These are phyloP conservation scores for Lagopus muta DNA, from an alignment of 2,113 vertebrate species.

Conservation along the genomic window DNA sequence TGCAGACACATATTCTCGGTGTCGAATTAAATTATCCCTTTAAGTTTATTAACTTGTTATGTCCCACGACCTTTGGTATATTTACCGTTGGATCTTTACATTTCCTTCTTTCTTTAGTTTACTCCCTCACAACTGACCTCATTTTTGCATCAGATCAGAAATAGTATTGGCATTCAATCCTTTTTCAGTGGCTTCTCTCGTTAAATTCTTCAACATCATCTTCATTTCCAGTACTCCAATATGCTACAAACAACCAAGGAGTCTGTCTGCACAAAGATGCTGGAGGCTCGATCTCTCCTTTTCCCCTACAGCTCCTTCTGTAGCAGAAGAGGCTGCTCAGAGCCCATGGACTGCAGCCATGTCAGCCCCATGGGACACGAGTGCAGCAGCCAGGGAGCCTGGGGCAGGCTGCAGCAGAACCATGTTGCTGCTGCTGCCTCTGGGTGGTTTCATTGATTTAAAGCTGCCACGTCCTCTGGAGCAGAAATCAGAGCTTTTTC, in stretches of 20 bases:
- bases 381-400: neutral
- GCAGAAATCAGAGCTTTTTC: neutral
- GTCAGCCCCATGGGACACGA: neutral
- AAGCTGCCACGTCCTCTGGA: neutral
- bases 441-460: neutral
- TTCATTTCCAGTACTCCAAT: neutral
- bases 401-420: neutral
- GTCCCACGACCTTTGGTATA: slow-evolving; percentile 31
- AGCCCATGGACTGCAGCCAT: neutral
- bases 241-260: neutral
- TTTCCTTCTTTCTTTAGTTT: neutral
- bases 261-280: neutral
- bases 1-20: neutral
- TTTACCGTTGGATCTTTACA: slow-evolving; percentile 43
- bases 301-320: neutral
- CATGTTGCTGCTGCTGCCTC: neutral
- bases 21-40: slow-evolving; percentile 32
- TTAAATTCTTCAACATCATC: neutral
- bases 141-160: neutral
- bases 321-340: neutral
- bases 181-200: neutral
- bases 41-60: slow-evolving; percentile 55
- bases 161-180: neutral
- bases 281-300: neutral
- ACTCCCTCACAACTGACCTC: neutral